Conservation (phyloP, 2,888 invertebrate species). For the Norana najaformis region DNA sequence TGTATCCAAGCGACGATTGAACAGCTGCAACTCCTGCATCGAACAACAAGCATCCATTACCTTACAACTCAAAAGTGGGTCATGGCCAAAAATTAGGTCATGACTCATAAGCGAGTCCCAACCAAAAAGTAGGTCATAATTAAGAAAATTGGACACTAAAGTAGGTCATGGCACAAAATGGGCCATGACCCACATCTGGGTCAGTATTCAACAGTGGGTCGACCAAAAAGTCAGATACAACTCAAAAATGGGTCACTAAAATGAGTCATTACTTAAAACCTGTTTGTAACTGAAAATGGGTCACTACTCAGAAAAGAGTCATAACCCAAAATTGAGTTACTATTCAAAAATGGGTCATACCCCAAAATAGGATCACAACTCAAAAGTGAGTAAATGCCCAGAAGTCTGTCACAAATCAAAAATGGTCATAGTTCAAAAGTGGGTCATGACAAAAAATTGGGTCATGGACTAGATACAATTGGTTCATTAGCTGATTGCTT, state of each 20-base stretch:
- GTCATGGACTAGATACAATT: no score
- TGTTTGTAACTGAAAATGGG: neutral
- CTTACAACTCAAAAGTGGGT: no score
- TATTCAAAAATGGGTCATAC: neutral
- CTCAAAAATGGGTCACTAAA: neutral
- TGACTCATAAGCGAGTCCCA: neutral
- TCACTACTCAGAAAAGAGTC: neutral
- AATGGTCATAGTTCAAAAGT: no score
- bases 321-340: neutral
- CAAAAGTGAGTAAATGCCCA: no score
- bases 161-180: no score
- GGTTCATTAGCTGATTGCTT: no score
- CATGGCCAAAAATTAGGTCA: neutral
- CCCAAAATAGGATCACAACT: neutral
- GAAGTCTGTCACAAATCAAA: no score
- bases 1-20: conserved; percentile 76
- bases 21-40: conserved; percentile 68
- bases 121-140: no score
- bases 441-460: no score
- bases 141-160: no score
- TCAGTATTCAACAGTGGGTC: neutral
- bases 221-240: neutral
- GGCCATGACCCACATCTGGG: neutral
- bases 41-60: neutral
- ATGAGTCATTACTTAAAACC: neutral